These are phyloP conservation scores for Callaeas wilsoni DNA, from an alignment of 2,113 vertebrate species.

Conservation along the genomic window DNA sequence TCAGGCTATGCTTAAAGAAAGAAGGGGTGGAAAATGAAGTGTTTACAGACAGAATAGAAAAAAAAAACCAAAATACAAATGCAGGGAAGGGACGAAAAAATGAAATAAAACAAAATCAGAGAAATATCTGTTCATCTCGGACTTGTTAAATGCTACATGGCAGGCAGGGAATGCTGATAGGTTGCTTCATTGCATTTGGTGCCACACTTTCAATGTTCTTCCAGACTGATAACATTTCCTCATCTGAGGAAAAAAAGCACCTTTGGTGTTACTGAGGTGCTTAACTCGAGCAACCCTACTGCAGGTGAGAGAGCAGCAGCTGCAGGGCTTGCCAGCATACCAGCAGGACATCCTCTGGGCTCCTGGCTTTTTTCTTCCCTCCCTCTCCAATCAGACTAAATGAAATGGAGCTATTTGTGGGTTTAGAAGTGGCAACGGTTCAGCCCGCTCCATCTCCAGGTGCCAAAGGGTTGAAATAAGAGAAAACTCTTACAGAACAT, in stretches of 20 bases:
- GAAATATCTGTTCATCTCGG: not conserved
- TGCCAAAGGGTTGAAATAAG: not conserved
- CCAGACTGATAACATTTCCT: not conserved
- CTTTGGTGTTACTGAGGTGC: not conserved
- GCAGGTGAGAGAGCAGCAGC: not conserved
- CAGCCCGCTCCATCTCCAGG: not conserved
- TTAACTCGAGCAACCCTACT: accelerated
- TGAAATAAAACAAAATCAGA: not conserved
- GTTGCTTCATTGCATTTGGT: not conserved
- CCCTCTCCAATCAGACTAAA: not conserved
- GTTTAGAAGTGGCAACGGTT: not conserved
- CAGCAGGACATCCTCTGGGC: not conserved
- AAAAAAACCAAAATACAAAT: not conserved
- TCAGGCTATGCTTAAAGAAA: not conserved
- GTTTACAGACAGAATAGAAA: not conserved
- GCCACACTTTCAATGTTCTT: not conserved
- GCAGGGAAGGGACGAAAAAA: too few species aligned
- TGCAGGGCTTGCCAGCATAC: not conserved
- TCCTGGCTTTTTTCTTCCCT: not conserved
- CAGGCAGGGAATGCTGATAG: not conserved
- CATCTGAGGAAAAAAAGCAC: not conserved
- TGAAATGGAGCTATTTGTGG: not conserved
- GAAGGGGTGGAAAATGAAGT: not conserved
- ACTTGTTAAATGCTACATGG: not conserved
- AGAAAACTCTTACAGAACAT: not conserved